A percentile compares a stretch with the other conserved stretches of the same genome.
phyloP scores from a whole-genome alignment of 2,888 invertebrate species.

The Quadroppia sp. region DNA sequence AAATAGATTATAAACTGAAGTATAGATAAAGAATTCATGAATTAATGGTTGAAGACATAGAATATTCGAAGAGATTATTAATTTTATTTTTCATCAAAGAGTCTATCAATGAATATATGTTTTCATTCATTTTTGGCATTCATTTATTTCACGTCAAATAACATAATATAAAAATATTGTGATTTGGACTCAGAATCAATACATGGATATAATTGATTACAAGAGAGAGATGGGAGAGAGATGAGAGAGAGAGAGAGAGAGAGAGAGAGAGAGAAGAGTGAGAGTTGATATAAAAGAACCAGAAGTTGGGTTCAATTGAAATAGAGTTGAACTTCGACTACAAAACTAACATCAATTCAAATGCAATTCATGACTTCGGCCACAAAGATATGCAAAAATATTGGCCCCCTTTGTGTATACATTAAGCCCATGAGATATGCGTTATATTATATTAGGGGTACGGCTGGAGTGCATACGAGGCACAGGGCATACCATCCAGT shows the following conservation, averaged over 20 bases:
- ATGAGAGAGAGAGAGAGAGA: too few species aligned
- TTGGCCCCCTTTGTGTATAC: slow-evolving; percentile 2
- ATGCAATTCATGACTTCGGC: not conserved
- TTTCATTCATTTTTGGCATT: too few species aligned
- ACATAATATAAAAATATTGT: not conserved
- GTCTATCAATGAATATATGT: too few species aligned
- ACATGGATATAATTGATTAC: not conserved
- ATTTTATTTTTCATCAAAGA: too few species aligned
- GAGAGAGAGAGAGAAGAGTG: not conserved
- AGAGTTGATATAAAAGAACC: not conserved
- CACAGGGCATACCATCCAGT: too few species aligned
- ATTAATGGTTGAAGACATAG: too few species aligned
- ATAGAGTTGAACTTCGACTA: not conserved
- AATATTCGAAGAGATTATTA: too few species aligned
- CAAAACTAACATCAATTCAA: slow-evolving; percentile 8
- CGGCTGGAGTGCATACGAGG: too few species aligned
- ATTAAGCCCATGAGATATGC: not conserved
- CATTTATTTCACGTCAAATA: not conserved
- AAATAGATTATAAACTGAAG: too few species aligned
- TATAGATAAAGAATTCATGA: too few species aligned
- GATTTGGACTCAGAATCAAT: not conserved
- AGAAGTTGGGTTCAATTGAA: not conserved
- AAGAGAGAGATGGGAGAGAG: not conserved
- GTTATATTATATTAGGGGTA: not conserved
- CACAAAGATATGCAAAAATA: slow-evolving; percentile 10